Evolutionary conservation across 2,888 invertebrate genomes (phyloP).

Genomic region (Tetragonisca angustula): DNA sequence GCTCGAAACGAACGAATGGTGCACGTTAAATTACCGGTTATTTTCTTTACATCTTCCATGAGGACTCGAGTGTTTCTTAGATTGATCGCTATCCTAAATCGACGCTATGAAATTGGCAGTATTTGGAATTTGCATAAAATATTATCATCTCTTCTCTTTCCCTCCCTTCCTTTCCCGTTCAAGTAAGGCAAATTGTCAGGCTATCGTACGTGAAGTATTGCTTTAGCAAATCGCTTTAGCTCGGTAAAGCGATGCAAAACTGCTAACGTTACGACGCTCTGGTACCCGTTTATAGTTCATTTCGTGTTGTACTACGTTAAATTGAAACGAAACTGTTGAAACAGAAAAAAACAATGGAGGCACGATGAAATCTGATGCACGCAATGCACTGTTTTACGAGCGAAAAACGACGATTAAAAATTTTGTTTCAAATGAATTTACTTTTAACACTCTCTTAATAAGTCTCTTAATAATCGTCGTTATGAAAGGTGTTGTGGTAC

Average conservation of each 20-base stretch:
- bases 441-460: not conserved
- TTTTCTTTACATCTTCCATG: constrained; percentile 23
- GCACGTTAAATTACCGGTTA: constrained; percentile 28
- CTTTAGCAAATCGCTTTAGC: constrained; percentile 82
- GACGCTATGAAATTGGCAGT: constrained; percentile 62
- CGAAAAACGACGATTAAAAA: not conserved
- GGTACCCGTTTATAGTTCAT: constrained; percentile 52
- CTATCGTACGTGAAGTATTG: constrained; percentile 63
- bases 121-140: constrained; percentile 55
- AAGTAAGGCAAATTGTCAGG: constrained; percentile 56
- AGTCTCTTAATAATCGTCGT: not conserved
- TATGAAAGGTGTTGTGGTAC: not conserved
- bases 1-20: constrained; percentile 20
- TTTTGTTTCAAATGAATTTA: not conserved
- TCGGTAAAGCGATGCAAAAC: constrained; percentile 82
- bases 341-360: constrained; percentile 2
- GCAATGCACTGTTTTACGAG: constrained; percentile 26
- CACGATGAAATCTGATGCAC: constrained; percentile 32
- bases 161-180: constrained; percentile 26
- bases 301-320: not conserved
- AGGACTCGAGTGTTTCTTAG: constrained; percentile 28
- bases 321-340: not conserved
- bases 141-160: constrained; percentile 26
- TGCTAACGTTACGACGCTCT: constrained; percentile 62
- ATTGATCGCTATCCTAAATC: constrained; percentile 39